Base-by-base conservation (phyloP, 2,113 vertebrate genomes). In the Engystomops pustulosus region DNA sequence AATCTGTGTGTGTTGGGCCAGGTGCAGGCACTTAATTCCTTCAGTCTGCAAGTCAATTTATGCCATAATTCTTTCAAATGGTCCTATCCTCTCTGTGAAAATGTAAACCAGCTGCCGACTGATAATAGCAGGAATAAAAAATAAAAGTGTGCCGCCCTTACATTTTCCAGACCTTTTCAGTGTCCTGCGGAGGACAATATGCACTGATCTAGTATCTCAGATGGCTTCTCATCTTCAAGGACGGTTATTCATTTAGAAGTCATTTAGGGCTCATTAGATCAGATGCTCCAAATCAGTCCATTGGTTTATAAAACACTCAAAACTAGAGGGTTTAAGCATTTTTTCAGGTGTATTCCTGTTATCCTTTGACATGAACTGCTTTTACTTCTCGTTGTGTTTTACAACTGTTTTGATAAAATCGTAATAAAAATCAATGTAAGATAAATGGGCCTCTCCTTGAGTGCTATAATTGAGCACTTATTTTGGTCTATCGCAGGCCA, bases 31-130 rank as follows among this genome's bases (percentile, higher is more conserved):
- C 90, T 89, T 94, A 88, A 92, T 90, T 91, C 91, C 90, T 90
- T 87, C 90, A 91, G 92, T 90, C 92, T 91, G 88, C 87, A 90
- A 90, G 91, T 92, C 93, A 94, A 93, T 95, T 95, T 93, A 92
- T 91, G 89, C 91, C 88, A 86, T 91, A 92, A 95, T 94, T 96
- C 94, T 93, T 94, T 91, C 92, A 86, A 88, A 94, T 90, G 90
- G 91, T 91, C 92, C 86, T 65, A 60, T 86, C 89, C 90, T 91
- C 89, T 87, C 87, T 65, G 83, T 91, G 89, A 92, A 96, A 94
- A 93, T 91, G 86, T 90, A 90, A 94, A 92, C 89, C 93, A 96
- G 93, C 94, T 95, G 94, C 90, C 89, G 90, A 89, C 93, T 89
- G 91, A 95, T 95, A 93, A 93, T 94, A 92, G 88, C 89, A 93